Conservation (phyloP, 2,888 invertebrate genomes). For the Pheosia tremula region DNA sequence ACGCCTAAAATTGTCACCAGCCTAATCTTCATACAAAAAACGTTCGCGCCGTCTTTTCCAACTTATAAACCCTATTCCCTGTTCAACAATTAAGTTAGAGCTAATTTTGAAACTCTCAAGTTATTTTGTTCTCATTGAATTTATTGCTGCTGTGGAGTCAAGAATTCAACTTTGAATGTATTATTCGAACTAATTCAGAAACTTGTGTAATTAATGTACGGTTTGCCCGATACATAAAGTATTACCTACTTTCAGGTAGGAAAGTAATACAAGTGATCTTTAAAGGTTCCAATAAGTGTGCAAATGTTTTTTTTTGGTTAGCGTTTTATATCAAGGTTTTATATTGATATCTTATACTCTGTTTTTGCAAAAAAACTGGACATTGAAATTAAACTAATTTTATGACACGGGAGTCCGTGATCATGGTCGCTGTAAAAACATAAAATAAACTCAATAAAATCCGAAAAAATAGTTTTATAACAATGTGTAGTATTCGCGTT, state of each 20-base stretch:
- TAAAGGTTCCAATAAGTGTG: background rate
- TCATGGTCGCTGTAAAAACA: too few species aligned
- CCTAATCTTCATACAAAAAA: conserved; percentile 50
- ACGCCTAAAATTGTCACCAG: conserved; percentile 6
- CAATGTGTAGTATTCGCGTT: too few species aligned
- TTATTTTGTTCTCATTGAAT: conserved; percentile 73
- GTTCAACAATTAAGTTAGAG: conserved; percentile 64
- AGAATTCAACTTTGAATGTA: conserved; percentile 64
- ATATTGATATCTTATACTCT: too few species aligned
- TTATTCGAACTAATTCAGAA: conserved; percentile 54
- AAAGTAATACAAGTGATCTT: background rate
- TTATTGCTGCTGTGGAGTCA: conserved; percentile 64
- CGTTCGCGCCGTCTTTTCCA: conserved; percentile 44
- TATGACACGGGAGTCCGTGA: too few species aligned
- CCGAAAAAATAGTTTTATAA: too few species aligned
- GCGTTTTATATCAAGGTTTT: too few species aligned
- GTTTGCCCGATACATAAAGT: conserved; percentile 13
- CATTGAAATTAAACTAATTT: too few species aligned
- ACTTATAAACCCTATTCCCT: conserved; percentile 62
- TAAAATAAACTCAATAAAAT: too few species aligned
- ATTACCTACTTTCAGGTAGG: background rate
- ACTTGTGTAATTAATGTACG: conserved; percentile 38
- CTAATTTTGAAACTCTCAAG: conserved; percentile 68
- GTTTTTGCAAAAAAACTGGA: too few species aligned
- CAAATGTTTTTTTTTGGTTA: too few species aligned